Evolutionary conservation across 2,888 invertebrate species (phyloP), one percentile per base, ranked within the genome.

Genomic region (Xestia ashworthii): DNA sequence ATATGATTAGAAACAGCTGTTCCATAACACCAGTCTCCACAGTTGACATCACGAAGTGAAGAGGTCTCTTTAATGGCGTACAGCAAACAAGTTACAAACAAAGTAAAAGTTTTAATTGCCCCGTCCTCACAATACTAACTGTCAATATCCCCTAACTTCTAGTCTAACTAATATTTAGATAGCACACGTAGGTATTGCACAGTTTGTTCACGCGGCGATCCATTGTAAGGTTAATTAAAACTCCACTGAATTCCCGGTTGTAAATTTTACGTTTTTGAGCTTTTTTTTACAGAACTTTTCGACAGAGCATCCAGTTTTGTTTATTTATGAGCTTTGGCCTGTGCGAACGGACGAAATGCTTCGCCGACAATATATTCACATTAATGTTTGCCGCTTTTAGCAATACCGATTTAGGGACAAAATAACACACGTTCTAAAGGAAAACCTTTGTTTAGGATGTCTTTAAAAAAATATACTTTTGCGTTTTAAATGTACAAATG

Each of bases 251-350:
- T 95, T 93, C 92, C 90, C 90, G 92, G 95, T 93, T 94, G 95
- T 96, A 96, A 96, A 96, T 96, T 96, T 95, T 92, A 89, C 92
- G 93, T 44, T 93, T 92, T 93, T 92, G 91, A 92, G 92, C 93
- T 93, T 95, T 80, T 94, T 93, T 88, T 87, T 84, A 82, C 73
- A 90, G 90, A 95, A 96, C 95, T 96, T 96, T 96, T 94, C 94
- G 94, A 95, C 96, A 93, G 93, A 94, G 93, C 95, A 94, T 95
- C 94, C 96, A 95, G 95, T 95, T 95, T 94, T 95, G 95, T 96
- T 96, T 96, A 96, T 96, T 96, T 96, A 96, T 95, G 96, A 94
- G 96, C 95, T 95, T 95, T 95, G 91, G 93, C 93, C 91, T 92
- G 93, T 91, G 90, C 92, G 91, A 93, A 92, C 93, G 92, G 94